phyloP scores from a whole-genome alignment of 2,113 vertebrate species.

The Cyphomyrus plagiostoma region DNA sequence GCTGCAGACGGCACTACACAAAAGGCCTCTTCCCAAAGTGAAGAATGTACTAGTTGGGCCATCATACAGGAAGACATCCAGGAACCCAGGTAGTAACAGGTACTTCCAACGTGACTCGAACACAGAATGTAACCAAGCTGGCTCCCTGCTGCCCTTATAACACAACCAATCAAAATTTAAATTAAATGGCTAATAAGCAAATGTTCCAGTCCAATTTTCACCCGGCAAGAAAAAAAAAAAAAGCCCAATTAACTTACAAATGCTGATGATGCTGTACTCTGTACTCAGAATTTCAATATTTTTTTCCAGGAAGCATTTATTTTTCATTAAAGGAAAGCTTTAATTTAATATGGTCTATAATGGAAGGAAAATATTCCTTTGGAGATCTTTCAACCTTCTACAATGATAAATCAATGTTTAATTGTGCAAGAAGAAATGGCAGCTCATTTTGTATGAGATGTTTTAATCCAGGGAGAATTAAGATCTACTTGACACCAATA shows the following conservation, averaged over 20 bases:
- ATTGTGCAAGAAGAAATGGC: neutral
- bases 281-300: neutral
- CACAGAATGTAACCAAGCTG: neutral
- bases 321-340: neutral
- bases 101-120: neutral
- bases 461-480: neutral
- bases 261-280: neutral
- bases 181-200: neutral
- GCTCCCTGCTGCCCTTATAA: neutral
- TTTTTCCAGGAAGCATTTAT: neutral
- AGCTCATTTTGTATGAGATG: neutral
- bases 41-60: neutral
- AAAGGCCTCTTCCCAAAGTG: neutral
- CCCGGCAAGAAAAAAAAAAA: neutral
- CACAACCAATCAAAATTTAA: neutral
- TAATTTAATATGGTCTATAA: neutral
- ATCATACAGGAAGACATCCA: neutral
- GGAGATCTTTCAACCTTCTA: neutral
- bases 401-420: neutral
- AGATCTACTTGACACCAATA: neutral
- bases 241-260: neutral
- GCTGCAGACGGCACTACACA: neutral
- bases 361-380: neutral
- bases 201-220: conserved; percentile 2
- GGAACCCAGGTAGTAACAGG: neutral